Base-by-base conservation (phyloP, 2,797 vertebrate species). In the Setipinna tenuifilis region DNA sequence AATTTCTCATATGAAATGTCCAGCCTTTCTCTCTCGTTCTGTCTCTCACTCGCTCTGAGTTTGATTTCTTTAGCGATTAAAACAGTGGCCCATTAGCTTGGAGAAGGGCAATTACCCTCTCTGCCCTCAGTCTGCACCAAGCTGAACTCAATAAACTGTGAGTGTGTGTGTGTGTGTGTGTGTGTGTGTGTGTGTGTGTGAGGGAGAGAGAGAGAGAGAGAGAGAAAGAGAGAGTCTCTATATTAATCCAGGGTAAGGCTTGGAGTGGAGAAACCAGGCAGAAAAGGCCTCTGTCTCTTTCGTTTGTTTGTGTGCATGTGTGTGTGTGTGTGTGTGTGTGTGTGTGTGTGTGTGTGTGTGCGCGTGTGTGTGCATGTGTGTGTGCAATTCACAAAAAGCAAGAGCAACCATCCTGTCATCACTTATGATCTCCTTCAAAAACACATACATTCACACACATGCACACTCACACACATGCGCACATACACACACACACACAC, bases 401-500 rank as follows among this genome's bases (percentile, higher is more conserved):
- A 23, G 3, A 65, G 2, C n/a, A 65, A 68, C 16, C 11, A 31
- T 71, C 31, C 25, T 71, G 31, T 71, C 28, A 71, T 5, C 28
- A 71, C 65, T 28, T 71, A 28, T 25, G 31, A 71, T 71, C 31
- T 31, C 46, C 28, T 0, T n/a, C 44, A 23, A 16, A 68, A 48
- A 10, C 23, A 41, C 59, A 71, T 41, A 41, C 35, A 41, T n/a
- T n/a, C 68, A 71, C 68, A 71, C 68, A 71, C 17, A 35, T 14
- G 25, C 28, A 71, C 68, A 71, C 81, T 83, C 59, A 16, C n/a
- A 19, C 23, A 58, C 46, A 48, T 10, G 14, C 31, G 19, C 82
- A 35, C 50, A 46, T 11, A 44, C 75, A 44, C 75, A 80, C 75
- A 31, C 71, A 78, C 71, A 78, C 71, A 31, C 71, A 78, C 59